Conservation (phyloP, 2,888 invertebrate species). For the Pristionchus arcanus region DNA sequence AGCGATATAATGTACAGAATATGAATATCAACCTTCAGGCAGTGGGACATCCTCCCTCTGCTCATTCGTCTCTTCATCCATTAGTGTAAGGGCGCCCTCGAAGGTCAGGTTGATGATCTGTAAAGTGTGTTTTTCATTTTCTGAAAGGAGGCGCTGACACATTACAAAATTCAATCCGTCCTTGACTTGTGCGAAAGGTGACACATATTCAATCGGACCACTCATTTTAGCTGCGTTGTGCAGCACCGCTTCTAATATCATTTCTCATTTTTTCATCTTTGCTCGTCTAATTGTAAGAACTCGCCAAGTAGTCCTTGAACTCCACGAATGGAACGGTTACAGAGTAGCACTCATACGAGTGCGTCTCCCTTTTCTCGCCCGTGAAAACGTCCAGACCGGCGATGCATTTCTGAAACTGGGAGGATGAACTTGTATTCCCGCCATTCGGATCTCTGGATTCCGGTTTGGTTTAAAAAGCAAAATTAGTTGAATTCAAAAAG, state of each 20-base stretch:
- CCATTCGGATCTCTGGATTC: neutral
- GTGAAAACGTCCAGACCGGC: conserved; percentile 7
- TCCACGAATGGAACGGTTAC: neutral
- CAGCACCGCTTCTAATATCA: too few relatives aligned
- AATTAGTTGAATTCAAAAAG: too few relatives aligned
- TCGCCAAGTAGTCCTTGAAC: conserved; percentile 13
- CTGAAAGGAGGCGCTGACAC: neutral
- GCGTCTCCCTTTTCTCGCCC: conserved; percentile 26
- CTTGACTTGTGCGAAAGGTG: too few relatives aligned
- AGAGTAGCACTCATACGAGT: conserved; percentile 21
- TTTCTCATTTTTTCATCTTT: too few relatives aligned
- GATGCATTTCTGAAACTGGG: conserved; percentile 15
- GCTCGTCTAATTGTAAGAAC: too few relatives aligned
- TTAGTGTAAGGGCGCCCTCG: neutral
- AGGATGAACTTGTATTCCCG: neutral
- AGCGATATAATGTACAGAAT: too few relatives aligned
- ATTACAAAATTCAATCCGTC: too few relatives aligned
- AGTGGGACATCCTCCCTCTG: neutral
- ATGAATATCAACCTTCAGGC: neutral
- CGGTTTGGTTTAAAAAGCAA: too few relatives aligned
- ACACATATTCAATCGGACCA: too few relatives aligned
- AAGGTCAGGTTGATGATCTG: neutral
- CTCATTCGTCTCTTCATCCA: conserved; percentile 1
- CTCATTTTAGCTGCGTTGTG: too few relatives aligned
- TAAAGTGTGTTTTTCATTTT: neutral